Conservation (phyloP, 1,140 invertebrate genomes). For the Drosophila mayri region DNA sequence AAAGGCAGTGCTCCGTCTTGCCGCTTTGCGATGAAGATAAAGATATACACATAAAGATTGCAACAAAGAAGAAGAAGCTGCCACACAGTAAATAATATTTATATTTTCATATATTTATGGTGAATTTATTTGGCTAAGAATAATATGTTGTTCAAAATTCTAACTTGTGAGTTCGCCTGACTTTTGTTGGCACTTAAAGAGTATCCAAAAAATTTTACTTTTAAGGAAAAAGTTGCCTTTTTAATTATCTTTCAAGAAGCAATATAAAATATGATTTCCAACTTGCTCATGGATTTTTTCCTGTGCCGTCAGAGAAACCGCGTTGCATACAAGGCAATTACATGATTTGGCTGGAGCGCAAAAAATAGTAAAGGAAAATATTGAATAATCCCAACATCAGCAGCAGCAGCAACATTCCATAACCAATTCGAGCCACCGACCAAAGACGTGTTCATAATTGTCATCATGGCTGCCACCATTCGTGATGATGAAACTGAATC, state of each 20-base stretch:
- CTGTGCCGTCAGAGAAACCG: conserved; percentile 1
- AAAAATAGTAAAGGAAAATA: conserved; percentile 32
- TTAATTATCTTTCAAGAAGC: neutral
- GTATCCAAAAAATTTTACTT: no score
- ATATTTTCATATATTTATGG: neutral
- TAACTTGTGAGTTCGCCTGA: no score
- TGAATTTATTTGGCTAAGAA: neutral
- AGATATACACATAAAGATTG: conserved; percentile 54
- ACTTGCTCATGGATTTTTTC: neutral
- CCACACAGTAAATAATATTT: neutral
- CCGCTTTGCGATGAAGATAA: conserved; percentile 32
- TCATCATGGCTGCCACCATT: conserved; percentile 15
- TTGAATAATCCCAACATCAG: conserved; percentile 65
- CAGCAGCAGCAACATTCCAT: conserved; percentile 56
- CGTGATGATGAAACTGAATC: conserved; percentile 10
- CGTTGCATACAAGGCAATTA: conserved; percentile 63
- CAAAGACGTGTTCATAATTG: conserved; percentile 71
- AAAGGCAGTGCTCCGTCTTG: conserved; percentile 47
- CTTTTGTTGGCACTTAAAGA: no score
- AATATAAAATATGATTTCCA: neutral
- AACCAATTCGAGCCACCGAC: conserved; percentile 22
- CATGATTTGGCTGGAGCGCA: conserved; percentile 58
- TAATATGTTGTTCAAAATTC: neutral
- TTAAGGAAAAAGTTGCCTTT: no score
- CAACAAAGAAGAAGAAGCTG: conserved; percentile 31